Percentiles rank a stretch among this genome's conserved stretches.
phyloP scores from a whole-genome alignment of 1,140 invertebrate genomes.

The Pissodes strobi region DNA sequence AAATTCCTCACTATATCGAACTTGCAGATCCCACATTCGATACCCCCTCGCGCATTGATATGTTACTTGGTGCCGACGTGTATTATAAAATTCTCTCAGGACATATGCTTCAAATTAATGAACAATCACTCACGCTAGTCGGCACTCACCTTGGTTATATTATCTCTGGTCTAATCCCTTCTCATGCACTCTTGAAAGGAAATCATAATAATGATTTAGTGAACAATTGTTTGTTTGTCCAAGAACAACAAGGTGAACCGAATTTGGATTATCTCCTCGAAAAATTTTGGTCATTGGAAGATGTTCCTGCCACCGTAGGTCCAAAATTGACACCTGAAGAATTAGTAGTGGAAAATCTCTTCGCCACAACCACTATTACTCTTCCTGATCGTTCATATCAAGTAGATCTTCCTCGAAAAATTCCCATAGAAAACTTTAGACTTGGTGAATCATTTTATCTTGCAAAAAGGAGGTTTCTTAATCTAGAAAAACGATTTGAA shows the following conservation, averaged over 20 bases:
- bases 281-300: slow-evolving; percentile 9
- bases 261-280: background rate
- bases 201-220: background rate
- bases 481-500: too few relatives aligned
- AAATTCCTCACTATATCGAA: background rate
- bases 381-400: too few relatives aligned
- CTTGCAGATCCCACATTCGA: slow-evolving; percentile 10
- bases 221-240: background rate
- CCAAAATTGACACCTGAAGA: background rate
- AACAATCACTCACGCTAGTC: background rate
- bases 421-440: too few relatives aligned
- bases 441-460: too few relatives aligned
- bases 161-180: slow-evolving; percentile 11
- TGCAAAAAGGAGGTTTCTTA: too few relatives aligned
- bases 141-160: slow-evolving; percentile 15
- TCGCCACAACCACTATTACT: too few relatives aligned
- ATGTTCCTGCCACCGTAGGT: background rate
- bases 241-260: background rate
- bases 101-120: background rate
- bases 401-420: too few relatives aligned
- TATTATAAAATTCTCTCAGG: slow-evolving; percentile 7
- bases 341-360: too few relatives aligned
- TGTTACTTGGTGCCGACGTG: slow-evolving; percentile 13
- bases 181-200: background rate
- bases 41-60: background rate